Evolutionary conservation across 2,113 vertebrate species (phyloP).

Genomic region (Ornithorhynchus anatinus): DNA sequence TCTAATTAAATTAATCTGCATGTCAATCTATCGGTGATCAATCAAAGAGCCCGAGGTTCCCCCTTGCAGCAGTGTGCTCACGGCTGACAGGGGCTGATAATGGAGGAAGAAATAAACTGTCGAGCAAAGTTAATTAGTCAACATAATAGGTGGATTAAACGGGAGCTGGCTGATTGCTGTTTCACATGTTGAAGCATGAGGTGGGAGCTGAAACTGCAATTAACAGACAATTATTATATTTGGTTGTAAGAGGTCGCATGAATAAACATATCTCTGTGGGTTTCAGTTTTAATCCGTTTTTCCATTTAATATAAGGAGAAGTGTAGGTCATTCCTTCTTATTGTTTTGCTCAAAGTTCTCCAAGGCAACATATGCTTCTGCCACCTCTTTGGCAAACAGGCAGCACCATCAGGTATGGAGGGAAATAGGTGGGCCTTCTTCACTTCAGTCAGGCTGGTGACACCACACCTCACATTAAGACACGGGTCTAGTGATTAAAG

Average conservation of each 20-base stretch:
- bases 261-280: constrained; percentile 82
- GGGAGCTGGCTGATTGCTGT: constrained; percentile 78
- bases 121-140: constrained; percentile 86
- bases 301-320: constrained; percentile 76
- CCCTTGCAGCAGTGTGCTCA: constrained; percentile 72
- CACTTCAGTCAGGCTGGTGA: neutral
- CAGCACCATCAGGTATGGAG: neutral
- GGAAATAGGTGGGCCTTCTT: neutral
- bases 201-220: constrained; percentile 79
- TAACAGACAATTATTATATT: constrained; percentile 87
- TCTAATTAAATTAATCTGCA: constrained; percentile 93
- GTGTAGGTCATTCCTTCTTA: constrained; percentile 76
- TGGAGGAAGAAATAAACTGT: constrained; percentile 85
- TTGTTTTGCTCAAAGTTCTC: constrained; percentile 72
- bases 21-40: constrained; percentile 90
- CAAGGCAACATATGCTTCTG: constrained; percentile 1
- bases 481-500: too few species aligned
- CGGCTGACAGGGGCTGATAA: constrained; percentile 86
- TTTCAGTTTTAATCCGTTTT: constrained; percentile 75
- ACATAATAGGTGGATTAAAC: constrained; percentile 90
- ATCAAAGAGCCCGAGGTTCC: constrained; percentile 77
- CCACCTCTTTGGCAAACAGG: constrained; percentile 15
- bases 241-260: constrained; percentile 83
- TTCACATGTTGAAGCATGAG: constrained; percentile 78
- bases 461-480: too few species aligned